A percentile compares a stretch with the other conserved stretches of the same genome.
These are phyloP conservation scores for Eilema griseolum DNA, from an alignment of 2,888 invertebrate species.

Conservation along the genomic window DNA sequence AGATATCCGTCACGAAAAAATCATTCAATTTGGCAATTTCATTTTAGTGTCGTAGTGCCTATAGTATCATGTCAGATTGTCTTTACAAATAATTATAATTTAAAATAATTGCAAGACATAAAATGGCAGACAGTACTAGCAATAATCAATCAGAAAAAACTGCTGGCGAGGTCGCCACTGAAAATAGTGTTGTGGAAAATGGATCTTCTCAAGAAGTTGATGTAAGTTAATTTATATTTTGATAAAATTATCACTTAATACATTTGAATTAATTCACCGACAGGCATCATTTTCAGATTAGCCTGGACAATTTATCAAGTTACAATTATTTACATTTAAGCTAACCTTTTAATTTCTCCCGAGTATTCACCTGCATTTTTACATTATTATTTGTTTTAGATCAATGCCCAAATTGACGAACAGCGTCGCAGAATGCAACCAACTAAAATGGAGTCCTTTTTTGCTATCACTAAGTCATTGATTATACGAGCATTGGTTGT, in stretches of 20 bases:
- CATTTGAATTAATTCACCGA: neutral
- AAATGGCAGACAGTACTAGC: constrained; percentile 47
- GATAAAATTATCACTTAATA: neutral
- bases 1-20: neutral
- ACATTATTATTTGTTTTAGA: constrained; percentile 64
- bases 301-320: neutral
- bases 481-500: constrained; percentile 96
- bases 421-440: constrained; percentile 86
- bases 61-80: constrained; percentile 12
- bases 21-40: constrained; percentile 7
- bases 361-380: constrained; percentile 14
- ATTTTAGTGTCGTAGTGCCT: constrained; percentile 19
- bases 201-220: constrained; percentile 63
- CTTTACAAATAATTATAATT: constrained; percentile 23
- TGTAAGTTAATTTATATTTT: constrained; percentile 60
- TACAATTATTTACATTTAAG: neutral
- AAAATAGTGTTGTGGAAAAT: constrained; percentile 54
- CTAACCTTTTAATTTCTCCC: constrained; percentile 5
- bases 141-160: constrained; percentile 60
- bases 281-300: neutral
- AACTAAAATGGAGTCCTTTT: constrained; percentile 91
- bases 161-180: constrained; percentile 56
- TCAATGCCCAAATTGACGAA: constrained; percentile 80
- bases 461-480: constrained; percentile 94
- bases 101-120: constrained; percentile 26